These are phyloP conservation scores for Drosophila sechellia DNA, from an alignment of 1,140 invertebrate species.

Conservation along the genomic window DNA sequence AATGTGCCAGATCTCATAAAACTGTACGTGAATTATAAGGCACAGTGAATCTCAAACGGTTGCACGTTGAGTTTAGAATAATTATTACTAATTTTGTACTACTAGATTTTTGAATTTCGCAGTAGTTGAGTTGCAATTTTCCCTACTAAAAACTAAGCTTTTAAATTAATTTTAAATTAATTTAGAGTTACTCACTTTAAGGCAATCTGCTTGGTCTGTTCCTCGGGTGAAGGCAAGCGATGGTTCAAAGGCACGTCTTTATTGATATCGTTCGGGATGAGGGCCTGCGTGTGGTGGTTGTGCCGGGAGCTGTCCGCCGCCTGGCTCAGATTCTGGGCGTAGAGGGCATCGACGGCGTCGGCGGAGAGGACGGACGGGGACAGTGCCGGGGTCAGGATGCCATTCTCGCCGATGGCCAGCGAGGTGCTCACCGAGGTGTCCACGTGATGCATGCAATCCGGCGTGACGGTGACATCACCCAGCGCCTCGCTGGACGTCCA, in stretches of 20 bases:
- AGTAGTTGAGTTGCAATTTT: too few relatives aligned
- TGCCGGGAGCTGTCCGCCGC: slow-evolving; percentile 63
- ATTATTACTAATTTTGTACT: too few relatives aligned
- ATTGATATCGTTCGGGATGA: slow-evolving; percentile 83
- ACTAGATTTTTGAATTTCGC: too few relatives aligned
- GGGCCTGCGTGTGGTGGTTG: slow-evolving; percentile 55
- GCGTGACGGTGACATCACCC: slow-evolving; percentile 91
- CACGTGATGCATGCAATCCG: slow-evolving; percentile 88
- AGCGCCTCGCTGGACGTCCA: slow-evolving; percentile 94
- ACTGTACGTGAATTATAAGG: slow-evolving; percentile 22
- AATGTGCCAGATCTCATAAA: slow-evolving; percentile 3
- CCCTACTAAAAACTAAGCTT: too few relatives aligned
- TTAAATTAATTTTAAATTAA: too few relatives aligned
- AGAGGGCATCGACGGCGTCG: slow-evolving; percentile 76
- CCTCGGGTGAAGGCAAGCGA: slow-evolving; percentile 92
- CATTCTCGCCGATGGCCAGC: slow-evolving; percentile 77
- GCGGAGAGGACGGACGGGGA: slow-evolving; percentile 83
- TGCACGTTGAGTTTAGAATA: neutral
- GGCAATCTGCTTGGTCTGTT: slow-evolving; percentile 91
- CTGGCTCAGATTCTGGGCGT: slow-evolving; percentile 75
- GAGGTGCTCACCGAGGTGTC: slow-evolving; percentile 82
- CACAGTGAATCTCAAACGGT: neutral
- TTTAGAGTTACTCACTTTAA: slow-evolving; percentile 88
- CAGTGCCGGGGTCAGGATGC: slow-evolving; percentile 76
- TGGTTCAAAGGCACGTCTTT: slow-evolving; percentile 91